Percentiles rank a stretch among this genome's conserved stretches.
These are phyloP conservation scores for Octomys mimax DNA, from an alignment of 2,797 vertebrate genomes.

Conservation along the genomic window DNA sequence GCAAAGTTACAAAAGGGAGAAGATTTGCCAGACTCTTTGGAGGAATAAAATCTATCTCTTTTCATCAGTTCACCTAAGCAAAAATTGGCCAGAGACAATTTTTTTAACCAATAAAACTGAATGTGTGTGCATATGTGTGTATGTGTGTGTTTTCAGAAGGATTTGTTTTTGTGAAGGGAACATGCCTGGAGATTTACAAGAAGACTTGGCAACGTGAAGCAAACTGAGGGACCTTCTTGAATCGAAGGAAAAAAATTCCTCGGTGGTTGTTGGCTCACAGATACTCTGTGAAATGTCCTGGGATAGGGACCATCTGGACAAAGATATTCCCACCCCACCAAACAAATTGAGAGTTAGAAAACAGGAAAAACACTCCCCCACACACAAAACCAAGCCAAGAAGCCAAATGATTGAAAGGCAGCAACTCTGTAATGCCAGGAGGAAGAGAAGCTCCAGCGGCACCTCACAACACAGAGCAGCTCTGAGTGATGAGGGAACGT, in stretches of 20 bases:
- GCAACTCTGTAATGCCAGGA: slow-evolving; percentile 18
- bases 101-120: slow-evolving; percentile 67
- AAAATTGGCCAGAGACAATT: slow-evolving; percentile 65
- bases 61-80: slow-evolving; percentile 45
- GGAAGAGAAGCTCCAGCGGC: background rate
- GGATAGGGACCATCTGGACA: slow-evolving; percentile 85
- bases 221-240: slow-evolving; percentile 70
- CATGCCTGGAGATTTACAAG: slow-evolving; percentile 71
- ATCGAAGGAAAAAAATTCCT: slow-evolving; percentile 65
- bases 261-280: slow-evolving; percentile 78
- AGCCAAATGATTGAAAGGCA: slow-evolving; percentile 55
- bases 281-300: slow-evolving; percentile 82
- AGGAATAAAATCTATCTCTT: background rate
- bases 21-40: background rate
- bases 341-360: slow-evolving; percentile 83
- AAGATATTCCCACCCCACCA: slow-evolving; percentile 79
- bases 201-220: slow-evolving; percentile 72
- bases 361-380: slow-evolving; percentile 81
- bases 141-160: slow-evolving; percentile 58
- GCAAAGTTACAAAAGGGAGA: background rate
- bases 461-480: background rate
- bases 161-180: slow-evolving; percentile 66
- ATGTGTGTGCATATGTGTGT: background rate
- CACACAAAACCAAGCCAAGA: slow-evolving; percentile 73
- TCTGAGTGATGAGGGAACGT: background rate